Evolutionary conservation across 1,140 invertebrate species (phyloP).

Genomic region (Magallana gigas): DNA sequence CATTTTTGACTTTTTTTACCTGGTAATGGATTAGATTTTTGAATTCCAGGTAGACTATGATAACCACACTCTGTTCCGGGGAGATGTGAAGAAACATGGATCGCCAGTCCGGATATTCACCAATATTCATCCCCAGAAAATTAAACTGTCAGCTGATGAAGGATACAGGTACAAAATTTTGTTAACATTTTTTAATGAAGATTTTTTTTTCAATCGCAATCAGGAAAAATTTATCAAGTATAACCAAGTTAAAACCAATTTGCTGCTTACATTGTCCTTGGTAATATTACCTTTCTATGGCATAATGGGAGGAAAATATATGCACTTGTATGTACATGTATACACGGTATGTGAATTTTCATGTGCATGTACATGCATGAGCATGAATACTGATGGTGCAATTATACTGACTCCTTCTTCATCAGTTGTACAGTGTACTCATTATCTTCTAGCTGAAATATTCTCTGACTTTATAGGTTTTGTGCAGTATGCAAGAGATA

Average conservation of each 20-base stretch:
- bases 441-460: no score
- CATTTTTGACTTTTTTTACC: no score
- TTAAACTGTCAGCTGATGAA: conserved; percentile 83
- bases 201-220: background rate
- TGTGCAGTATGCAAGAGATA: conserved; percentile 87
- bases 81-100: conserved; percentile 80
- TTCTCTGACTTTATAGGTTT: conserved; percentile 73
- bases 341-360: no score
- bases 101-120: conserved; percentile 93
- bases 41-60: conserved; percentile 82
- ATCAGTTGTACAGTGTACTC: no score
- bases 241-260: no score
- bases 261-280: background rate
- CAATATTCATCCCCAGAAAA: conserved; percentile 83
- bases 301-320: no score
- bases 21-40: no score
- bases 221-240: background rate
- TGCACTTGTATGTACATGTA: no score
- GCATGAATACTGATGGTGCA: background rate
- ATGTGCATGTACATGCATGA: no score
- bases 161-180: conserved; percentile 83
- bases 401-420: no score
- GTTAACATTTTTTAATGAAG: no score
- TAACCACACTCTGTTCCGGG: conserved; percentile 80
- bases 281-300: background rate